A percentile compares a stretch with the other conserved stretches of the same genome.
Evolutionary conservation across 2,113 vertebrate genomes (phyloP).

Genomic region (Leucopsar rothschildi): DNA sequence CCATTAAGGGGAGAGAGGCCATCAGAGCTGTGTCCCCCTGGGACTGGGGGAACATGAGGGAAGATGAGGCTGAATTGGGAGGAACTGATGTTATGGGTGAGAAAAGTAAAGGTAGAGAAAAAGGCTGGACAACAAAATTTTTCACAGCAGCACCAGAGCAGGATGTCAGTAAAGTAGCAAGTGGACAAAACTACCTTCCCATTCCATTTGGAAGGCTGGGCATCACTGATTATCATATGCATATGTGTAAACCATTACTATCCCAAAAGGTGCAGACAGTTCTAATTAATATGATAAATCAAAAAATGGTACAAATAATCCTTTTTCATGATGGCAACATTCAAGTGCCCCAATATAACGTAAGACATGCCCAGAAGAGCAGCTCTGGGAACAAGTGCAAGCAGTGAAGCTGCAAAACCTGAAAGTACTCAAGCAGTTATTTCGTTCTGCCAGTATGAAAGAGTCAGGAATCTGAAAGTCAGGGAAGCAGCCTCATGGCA

Average conservation of each 20-base stretch:
- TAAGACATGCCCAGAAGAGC: not conserved
- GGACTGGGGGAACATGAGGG: not conserved
- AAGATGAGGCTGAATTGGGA: not conserved
- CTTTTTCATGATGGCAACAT: not conserved
- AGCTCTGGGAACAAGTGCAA: not conserved
- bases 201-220: not conserved
- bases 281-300: not conserved
- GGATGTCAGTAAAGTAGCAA: not conserved
- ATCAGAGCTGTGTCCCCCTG: not conserved
- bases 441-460: not conserved
- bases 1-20: not conserved
- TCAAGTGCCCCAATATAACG: not conserved
- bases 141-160: not conserved
- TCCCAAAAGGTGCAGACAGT: not conserved
- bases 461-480: not conserved
- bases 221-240: not conserved
- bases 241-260: not conserved
- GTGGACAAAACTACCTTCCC: not conserved
- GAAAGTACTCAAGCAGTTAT: not conserved
- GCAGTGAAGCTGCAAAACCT: not conserved
- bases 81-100: not conserved
- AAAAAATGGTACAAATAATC: not conserved
- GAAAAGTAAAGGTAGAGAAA: not conserved
- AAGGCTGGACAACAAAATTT: not conserved
- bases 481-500: not conserved